A percentile compares a stretch with the other conserved stretches of the same genome.
Evolutionary conservation across 2,888 invertebrate genomes (phyloP).

Genomic region (Pollenia angustigena): DNA sequence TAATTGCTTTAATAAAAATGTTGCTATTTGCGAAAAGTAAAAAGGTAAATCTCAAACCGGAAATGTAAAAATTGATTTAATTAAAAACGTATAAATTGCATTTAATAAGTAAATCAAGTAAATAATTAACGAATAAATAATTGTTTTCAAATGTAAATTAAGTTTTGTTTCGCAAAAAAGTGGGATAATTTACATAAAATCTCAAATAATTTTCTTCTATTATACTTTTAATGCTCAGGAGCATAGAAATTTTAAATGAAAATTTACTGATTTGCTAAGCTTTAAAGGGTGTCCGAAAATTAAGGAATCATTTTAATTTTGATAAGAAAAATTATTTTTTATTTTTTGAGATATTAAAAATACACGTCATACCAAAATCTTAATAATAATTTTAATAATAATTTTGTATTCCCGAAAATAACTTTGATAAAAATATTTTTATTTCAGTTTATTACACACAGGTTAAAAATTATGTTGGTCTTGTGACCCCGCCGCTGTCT

Average conservation of each 20-base stretch:
- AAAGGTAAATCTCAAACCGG: constrained; percentile 29
- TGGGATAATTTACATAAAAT: constrained; percentile 10
- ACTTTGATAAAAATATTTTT: no score
- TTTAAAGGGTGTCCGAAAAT: background rate
- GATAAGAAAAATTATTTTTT: no score
- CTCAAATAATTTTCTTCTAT: background rate
- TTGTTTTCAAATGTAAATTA: background rate
- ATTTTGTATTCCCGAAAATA: no score
- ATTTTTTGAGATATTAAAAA: no score
- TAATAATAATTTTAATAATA: no score
- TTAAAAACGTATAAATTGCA: constrained; percentile 46
- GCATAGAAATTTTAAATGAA: background rate
- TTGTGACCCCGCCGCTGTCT: no score
- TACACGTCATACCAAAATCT: no score
- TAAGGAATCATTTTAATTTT: no score
- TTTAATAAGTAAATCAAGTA: constrained; percentile 33
- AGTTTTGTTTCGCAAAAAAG: background rate
- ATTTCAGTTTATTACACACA: no score
- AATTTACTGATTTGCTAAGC: background rate
- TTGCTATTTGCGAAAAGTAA: background rate
- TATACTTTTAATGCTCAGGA: background rate
- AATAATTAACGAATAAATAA: constrained; percentile 43
- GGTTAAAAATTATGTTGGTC: no score
- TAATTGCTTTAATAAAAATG: constrained; percentile 47
- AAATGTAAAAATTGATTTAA: constrained; percentile 29